Conservation (phyloP, 2,113 vertebrate genomes). For the Oryzias javanicus region DNA sequence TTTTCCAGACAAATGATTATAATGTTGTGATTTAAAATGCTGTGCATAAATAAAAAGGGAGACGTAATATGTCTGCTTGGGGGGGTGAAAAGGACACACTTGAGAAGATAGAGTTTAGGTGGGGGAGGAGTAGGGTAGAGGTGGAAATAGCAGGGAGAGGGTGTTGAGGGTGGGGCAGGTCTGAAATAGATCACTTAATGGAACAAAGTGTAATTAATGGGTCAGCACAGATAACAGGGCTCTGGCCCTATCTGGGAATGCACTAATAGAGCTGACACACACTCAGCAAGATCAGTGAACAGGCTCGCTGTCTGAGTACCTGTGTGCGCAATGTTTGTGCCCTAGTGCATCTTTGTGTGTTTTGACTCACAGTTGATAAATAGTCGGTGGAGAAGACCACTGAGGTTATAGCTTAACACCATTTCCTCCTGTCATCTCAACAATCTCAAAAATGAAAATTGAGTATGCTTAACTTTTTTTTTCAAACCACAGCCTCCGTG, state of each 20-base stretch:
- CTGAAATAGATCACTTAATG: conserved; percentile 85
- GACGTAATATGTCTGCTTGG: not conserved
- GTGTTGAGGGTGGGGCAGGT: conserved; percentile 72
- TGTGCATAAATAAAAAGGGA: conserved; percentile 12
- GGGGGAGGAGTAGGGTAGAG: conserved; percentile 63
- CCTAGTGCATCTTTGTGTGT: conserved; percentile 25
- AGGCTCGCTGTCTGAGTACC: conserved; percentile 46
- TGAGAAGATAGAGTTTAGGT: conserved; percentile 52
- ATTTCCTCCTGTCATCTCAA: conserved; percentile 47
- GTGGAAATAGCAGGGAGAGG: conserved; percentile 71
- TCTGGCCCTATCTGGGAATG: conserved; percentile 81
- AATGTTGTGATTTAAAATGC: not conserved
- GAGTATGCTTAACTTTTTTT: conserved; percentile 22
- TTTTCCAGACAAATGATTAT: too few species aligned
- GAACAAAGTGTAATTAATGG: conserved; percentile 87
- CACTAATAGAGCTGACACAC: conserved; percentile 82
- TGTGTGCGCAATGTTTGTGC: conserved; percentile 21
- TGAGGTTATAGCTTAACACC: conserved; percentile 57
- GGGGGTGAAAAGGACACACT: conserved; percentile 9
- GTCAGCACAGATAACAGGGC: conserved; percentile 79
- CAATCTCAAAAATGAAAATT: conserved; percentile 55
- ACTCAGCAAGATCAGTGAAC: conserved; percentile 73
- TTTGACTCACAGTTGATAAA: conserved; percentile 46
- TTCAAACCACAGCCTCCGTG: conserved; percentile 13
- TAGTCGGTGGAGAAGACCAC: conserved; percentile 43